These are phyloP conservation scores for Aspidapion aeneum DNA, from an alignment of 2,888 invertebrate species.

Conservation along the genomic window DNA sequence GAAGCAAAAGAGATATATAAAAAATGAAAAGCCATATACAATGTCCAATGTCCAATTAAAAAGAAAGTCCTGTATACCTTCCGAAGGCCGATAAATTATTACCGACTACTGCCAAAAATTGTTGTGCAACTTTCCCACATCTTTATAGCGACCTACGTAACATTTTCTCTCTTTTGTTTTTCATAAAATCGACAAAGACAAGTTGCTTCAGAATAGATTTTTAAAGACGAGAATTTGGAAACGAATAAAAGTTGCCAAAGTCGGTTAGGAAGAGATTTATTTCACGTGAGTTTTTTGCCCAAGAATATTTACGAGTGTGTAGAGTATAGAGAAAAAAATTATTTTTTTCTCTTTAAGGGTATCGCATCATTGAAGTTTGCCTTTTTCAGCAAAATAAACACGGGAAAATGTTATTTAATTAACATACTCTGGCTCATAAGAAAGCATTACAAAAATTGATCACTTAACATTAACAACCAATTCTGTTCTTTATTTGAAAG, in stretches of 20 bases:
- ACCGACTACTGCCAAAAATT: conserved; percentile 5
- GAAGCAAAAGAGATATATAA: too few species aligned
- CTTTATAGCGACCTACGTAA: not conserved
- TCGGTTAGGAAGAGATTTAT: not conserved
- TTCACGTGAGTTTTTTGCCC: not conserved
- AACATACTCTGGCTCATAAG: too few species aligned
- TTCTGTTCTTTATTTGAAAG: too few species aligned
- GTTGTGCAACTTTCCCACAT: not conserved
- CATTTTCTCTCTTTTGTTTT: not conserved
- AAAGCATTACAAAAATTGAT: too few species aligned
- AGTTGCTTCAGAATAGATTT: not conserved
- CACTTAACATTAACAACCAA: too few species aligned
- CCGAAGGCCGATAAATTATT: conserved; percentile 14
- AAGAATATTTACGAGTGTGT: not conserved
- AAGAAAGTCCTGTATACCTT: conserved; percentile 14
- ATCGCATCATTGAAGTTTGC: too few species aligned
- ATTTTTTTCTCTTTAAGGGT: not conserved
- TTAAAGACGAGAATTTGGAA: not conserved
- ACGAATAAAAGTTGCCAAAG: not conserved
- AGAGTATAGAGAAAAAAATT: not conserved
- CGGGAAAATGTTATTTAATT: too few species aligned
- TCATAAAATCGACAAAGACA: not conserved
- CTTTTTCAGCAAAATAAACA: too few species aligned
- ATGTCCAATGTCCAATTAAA: conserved; percentile 20
- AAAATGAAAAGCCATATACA: too few species aligned